Evolutionary conservation across 2,888 invertebrate species (phyloP), one percentile per base, ranked within the genome.

Genomic region (Pachymerium ferrugineum): DNA sequence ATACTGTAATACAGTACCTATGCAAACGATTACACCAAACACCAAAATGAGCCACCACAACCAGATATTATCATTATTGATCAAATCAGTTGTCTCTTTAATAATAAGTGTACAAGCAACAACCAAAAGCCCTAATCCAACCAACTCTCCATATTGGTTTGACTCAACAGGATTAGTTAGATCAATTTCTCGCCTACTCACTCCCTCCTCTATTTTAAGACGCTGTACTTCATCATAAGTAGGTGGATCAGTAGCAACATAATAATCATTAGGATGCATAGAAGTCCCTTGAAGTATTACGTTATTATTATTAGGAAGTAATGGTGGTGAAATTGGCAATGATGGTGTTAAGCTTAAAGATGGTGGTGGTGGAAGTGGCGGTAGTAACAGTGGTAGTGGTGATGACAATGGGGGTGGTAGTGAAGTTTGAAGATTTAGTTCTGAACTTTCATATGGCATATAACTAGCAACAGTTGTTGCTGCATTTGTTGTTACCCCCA

Each of bases 81-180:
- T 91, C 78, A 93, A 85, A 81, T 93, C 93, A 72, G 93, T 93
- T 78, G 93, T 92, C 81, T 93, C 82, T 80, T 94, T 94, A 12
- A 94, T 94, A 80, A 95, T 95, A 79, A 94, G 88, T 33, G 94
- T 94, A 95, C 95, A 96, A 84, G 96, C 96, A 77, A 94, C 93
- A 76, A 96, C 86, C 5, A 94, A 95, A 16, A 96, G 86, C 0
- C 95, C 95, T 81, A 96, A 94, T 74, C 95, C 95, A 68, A 95
- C 92, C 70, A 96, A 85, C 0, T 95, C 95, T 29, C 96, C 95
- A 83, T 94, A 94, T 79, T 88, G 87, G 80, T 92, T 90, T 71
- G 87, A 86, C 77, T 89, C 90, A 74, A 88, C 88, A 0, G 87
- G 86, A 42, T 90, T 89, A 6, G 89, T 87, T 78, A 92, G 30